These are phyloP conservation scores for Syngnathus acus DNA, from an alignment of 2,797 vertebrate species.

Conservation along the genomic window DNA sequence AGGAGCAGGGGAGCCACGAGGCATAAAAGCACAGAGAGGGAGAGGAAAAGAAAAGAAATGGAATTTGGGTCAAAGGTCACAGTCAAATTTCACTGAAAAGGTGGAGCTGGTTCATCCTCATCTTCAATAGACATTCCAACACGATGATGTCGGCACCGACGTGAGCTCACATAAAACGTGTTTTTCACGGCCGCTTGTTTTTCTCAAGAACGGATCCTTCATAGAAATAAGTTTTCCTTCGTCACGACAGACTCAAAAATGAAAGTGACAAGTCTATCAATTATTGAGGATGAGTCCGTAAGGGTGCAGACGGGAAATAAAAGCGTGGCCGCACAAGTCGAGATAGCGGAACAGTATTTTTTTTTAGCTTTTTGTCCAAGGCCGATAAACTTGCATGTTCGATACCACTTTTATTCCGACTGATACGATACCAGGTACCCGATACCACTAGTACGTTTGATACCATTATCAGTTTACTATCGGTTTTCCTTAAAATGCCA, in stretches of 20 bases:
- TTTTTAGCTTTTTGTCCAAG: no score
- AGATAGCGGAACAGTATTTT: no score
- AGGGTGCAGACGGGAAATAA: constrained; percentile 5
- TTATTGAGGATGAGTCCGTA: constrained; percentile 34
- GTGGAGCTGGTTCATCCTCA: constrained; percentile 18
- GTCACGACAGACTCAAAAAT: constrained; percentile 31
- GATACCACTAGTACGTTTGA: no score
- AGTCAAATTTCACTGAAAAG: constrained; percentile 4
- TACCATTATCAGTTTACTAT: no score
- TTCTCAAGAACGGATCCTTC: neutral
- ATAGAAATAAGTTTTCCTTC: constrained; percentile 11
- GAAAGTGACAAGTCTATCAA: constrained; percentile 41
- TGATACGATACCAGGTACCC: no score
- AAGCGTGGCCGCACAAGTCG: neutral
- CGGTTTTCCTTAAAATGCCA: no score
- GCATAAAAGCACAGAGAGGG: neutral
- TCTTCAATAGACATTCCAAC: constrained; percentile 22
- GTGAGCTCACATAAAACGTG: neutral
- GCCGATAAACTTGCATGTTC: no score
- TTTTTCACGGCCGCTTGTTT: neutral
- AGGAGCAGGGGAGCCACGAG: neutral
- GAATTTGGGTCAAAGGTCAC: constrained; percentile 2
- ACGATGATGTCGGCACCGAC: constrained; percentile 12
- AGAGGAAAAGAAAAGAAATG: constrained; percentile 3
- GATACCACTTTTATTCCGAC: no score